Evolutionary conservation across 2,797 vertebrate species (phyloP).

Genomic region (Setipinna tenuifilis): DNA sequence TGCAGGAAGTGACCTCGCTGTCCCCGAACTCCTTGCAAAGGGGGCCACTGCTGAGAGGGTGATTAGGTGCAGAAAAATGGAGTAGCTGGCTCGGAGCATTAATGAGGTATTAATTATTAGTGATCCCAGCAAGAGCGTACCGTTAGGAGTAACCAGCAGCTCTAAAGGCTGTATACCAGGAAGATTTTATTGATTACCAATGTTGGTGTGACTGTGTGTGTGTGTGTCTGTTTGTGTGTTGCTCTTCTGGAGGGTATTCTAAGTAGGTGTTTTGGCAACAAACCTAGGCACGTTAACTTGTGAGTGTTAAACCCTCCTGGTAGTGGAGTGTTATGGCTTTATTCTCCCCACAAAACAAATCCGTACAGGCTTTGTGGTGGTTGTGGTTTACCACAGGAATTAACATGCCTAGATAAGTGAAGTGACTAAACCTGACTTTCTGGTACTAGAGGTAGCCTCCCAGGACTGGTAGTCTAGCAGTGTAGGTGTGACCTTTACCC

Average conservation of each 20-base stretch:
- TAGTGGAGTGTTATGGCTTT: too few species aligned
- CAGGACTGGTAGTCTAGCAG: too few species aligned
- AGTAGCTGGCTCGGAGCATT: not conserved
- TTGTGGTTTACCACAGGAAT: not conserved
- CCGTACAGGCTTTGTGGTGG: too few species aligned
- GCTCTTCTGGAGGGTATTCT: not conserved
- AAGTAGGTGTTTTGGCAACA: not conserved
- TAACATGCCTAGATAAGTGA: too few species aligned
- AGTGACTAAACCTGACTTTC: too few species aligned
- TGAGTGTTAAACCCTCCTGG: too few species aligned
- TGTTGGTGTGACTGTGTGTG: not conserved
- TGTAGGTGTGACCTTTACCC: too few species aligned
- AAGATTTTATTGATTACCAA: not conserved
- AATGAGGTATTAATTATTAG: conserved; percentile 17
- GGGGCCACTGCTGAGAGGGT: not conserved
- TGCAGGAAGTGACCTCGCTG: not conserved
- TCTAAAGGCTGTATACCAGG: not conserved
- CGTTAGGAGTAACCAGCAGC: not conserved
- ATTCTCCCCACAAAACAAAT: conserved; percentile 16
- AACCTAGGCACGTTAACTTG: not conserved
- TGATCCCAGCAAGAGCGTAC: not conserved
- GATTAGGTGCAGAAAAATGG: conserved; percentile 7
- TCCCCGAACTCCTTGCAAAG: not conserved
- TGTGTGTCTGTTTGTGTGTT: not conserved
- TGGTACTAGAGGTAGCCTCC: too few species aligned